Evolutionary conservation across 35 echinoderm and acorn worm species (phyloP), one percentile per base, ranked within the genome.

Genomic region (Ophioderma brevispina): DNA sequence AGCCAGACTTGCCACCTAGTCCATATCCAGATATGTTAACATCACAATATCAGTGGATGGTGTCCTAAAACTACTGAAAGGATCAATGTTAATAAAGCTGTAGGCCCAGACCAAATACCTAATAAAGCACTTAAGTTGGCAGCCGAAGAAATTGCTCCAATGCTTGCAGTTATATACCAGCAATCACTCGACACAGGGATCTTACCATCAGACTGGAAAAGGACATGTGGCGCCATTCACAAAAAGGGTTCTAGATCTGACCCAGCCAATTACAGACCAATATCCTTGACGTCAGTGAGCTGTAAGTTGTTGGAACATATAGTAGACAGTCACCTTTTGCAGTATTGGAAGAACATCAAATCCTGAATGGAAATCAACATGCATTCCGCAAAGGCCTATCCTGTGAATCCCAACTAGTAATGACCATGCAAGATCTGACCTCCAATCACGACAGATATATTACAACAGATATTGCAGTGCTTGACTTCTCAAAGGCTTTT

Each of bases 241-340:
- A 92, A 92, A 77, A 92, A 92, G 64, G 90, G 90, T 17, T 50
- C 81, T 11, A 76, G 31, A 78, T 35, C 81, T 19, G 76, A 92
- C 32, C 75, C 90, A 35, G 82, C 81, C 0, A 92, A 92, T 55
- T 91, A 91, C 36, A 55, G 75, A 42, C 89, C 80, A 0, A 56
- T 91, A 13, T 84, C 81, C 5, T 33, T 87, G 18, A 87, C 85
- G 37, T 87, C 52, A 37, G 75, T 78, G 35, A 76, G 83, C 38
- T 87, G 80, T 78, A 91, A 91, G 49, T 13, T 83, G 0, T 39
- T 91, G 21, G 89, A 91, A 39, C 89, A 91, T 31, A 84, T 91
- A 17, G 77, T 91, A 23, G 81, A 83, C 28, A 83, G 50, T 4
- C 42, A 91, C 6, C 42, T 91, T 30, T 84, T 91, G 89, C 38